phyloP scores from a whole-genome alignment of 2,797 vertebrate species.

The Triplophysa yarkandensis region DNA sequence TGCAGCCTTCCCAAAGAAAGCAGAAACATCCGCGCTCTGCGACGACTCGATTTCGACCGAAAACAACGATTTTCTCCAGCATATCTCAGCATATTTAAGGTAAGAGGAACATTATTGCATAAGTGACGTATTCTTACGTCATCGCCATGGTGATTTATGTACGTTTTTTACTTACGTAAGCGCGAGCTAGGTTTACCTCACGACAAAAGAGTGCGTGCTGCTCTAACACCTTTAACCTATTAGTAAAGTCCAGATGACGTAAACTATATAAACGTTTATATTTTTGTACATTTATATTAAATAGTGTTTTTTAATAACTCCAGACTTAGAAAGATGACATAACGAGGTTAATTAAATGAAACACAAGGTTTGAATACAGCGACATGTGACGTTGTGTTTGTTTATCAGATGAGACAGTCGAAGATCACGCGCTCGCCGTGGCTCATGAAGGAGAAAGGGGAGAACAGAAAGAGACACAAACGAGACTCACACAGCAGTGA shows the following conservation, averaged over 20 bases:
- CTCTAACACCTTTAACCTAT: no score
- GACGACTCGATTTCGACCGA: neutral
- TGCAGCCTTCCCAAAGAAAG: neutral
- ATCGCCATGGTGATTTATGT: neutral
- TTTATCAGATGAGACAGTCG: constrained; percentile 83
- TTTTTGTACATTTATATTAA: no score
- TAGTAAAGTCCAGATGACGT: no score
- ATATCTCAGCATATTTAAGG: neutral
- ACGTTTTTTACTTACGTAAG: neutral
- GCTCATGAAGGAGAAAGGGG: constrained; percentile 82
- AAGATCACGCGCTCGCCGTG: constrained; percentile 79
- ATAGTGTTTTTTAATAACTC: no score
- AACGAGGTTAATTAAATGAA: no score
- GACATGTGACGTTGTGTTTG: neutral
- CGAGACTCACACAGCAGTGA: constrained; percentile 86
- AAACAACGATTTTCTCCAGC: neutral
- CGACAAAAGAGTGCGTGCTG: no score
- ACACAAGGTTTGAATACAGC: no score
- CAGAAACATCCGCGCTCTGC: neutral
- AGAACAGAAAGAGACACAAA: constrained; percentile 80
- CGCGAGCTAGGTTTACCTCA: no score
- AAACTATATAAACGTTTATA: no score
- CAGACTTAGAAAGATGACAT: no score
- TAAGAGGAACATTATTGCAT: neutral
- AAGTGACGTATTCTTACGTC: neutral